Evolutionary conservation across 2,797 vertebrate species (phyloP).

Genomic region (Ceyx erithaca): DNA sequence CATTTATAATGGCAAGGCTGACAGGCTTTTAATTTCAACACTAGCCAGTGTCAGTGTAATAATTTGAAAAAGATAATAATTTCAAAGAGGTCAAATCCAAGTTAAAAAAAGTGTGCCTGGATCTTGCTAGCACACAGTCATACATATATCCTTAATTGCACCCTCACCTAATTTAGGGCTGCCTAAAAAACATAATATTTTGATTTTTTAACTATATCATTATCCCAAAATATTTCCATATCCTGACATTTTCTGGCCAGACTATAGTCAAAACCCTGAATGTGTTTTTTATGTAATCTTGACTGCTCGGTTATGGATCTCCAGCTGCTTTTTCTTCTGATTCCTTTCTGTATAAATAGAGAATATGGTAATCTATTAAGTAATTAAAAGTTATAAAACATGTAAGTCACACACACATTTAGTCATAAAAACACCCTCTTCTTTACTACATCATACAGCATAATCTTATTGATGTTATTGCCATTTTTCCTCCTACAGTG

Average conservation of each 20-base stretch:
- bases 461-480: conserved; percentile 54
- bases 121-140: background rate
- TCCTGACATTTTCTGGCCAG: conserved; percentile 54
- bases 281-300: conserved; percentile 45
- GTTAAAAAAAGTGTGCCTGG: background rate
- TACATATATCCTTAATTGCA: conserved; percentile 19
- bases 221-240: conserved; percentile 43
- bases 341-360: conserved; percentile 52
- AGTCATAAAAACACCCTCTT: conserved; percentile 54
- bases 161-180: conserved; percentile 2
- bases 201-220: conserved; percentile 21
- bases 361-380: conserved; percentile 52
- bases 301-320: conserved; percentile 37
- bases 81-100: conserved; percentile 43
- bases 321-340: conserved; percentile 41
- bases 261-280: conserved; percentile 52
- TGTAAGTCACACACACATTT: conserved; percentile 41
- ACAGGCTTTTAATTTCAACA: conserved; percentile 54
- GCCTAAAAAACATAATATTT: conserved; percentile 16
- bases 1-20: conserved; percentile 38
- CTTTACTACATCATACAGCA: conserved; percentile 35
- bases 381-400: conserved; percentile 62
- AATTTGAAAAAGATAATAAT: conserved; percentile 47
- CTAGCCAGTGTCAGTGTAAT: conserved; percentile 29
- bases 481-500: conserved; percentile 37